Percentiles rank a stretch among this genome's conserved stretches.
These are phyloP conservation scores for Elymnias hypermnestra DNA, from an alignment of 1,140 invertebrate species.

Conservation along the genomic window DNA sequence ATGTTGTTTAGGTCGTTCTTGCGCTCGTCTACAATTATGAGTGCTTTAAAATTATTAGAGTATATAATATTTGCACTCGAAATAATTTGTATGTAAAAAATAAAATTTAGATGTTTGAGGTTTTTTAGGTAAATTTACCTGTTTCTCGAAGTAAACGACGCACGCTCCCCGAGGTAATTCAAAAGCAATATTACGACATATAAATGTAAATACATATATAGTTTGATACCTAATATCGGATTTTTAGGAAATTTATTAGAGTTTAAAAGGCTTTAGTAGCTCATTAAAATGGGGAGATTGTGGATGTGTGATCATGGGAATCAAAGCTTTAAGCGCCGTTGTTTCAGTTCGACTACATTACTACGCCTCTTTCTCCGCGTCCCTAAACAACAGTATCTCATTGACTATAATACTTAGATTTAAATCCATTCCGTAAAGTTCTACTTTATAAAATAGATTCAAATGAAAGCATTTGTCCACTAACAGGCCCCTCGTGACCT, in stretches of 20 bases:
- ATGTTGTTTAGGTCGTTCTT: too few relatives aligned
- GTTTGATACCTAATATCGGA: conserved; percentile 68
- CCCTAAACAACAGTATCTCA: not conserved
- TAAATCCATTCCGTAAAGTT: too few relatives aligned
- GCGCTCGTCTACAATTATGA: conserved; percentile 58
- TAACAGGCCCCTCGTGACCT: too few relatives aligned
- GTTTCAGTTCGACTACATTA: conserved; percentile 52
- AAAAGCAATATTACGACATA: conserved; percentile 75
- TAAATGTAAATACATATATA: conserved; percentile 73
- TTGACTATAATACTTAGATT: too few relatives aligned
- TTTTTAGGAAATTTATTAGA: conserved; percentile 74
- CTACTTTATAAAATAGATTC: too few relatives aligned
- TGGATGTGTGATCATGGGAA: conserved; percentile 70
- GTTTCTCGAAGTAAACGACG: conserved; percentile 57
- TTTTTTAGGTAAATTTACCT: conserved; percentile 64
- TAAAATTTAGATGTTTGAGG: conserved; percentile 69
- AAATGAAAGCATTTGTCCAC: too few relatives aligned
- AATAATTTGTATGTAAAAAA: conserved; percentile 57
- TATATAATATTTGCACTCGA: conserved; percentile 59
- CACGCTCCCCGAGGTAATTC: conserved; percentile 71
- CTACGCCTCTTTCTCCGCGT: conserved; percentile 38
- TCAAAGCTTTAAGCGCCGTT: conserved; percentile 72
- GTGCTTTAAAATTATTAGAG: conserved; percentile 69
- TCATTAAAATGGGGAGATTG: conserved; percentile 54
- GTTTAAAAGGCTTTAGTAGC: conserved; percentile 62